These are phyloP conservation scores for Notamacropus eugenii DNA, from an alignment of 2,797 vertebrate genomes.

Conservation along the genomic window DNA sequence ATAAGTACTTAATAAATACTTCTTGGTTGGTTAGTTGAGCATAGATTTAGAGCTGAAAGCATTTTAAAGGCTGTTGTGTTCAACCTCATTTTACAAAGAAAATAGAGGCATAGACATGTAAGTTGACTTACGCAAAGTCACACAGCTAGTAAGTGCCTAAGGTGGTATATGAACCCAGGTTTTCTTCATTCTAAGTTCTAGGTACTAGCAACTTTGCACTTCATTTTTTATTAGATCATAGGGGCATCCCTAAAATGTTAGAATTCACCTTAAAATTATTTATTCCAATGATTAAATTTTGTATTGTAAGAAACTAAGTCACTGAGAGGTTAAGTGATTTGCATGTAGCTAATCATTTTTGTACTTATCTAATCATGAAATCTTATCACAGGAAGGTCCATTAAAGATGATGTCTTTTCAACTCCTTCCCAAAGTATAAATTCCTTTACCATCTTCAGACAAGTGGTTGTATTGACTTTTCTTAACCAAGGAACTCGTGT, in stretches of 20 bases:
- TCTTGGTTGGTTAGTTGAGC: not conserved
- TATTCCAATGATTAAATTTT: not conserved
- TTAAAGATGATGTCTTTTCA: not conserved
- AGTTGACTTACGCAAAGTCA: not conserved
- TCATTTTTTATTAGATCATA: not conserved
- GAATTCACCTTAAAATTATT: not conserved
- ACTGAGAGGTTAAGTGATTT: not conserved
- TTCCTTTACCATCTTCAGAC: not conserved
- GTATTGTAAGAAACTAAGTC: not conserved
- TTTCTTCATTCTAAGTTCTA: not conserved
- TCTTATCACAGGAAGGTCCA: not conserved
- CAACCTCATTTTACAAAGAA: not conserved
- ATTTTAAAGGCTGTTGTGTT: not conserved
- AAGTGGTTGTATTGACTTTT: not conserved
- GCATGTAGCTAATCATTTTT: conserved; percentile 49
- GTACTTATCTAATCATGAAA: not conserved
- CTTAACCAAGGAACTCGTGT: not conserved
- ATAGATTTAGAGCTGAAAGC: not conserved
- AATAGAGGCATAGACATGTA: not conserved
- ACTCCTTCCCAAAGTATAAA: not conserved
- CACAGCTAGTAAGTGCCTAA: not conserved
- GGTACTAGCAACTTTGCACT: not conserved
- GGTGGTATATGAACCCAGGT: not conserved
- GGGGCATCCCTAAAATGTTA: not conserved
- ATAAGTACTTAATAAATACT: not conserved